Percentiles rank a stretch among this genome's conserved stretches.
phyloP scores from a whole-genome alignment of 2,113 vertebrate genomes.

The Rhizomys pruinosus region DNA sequence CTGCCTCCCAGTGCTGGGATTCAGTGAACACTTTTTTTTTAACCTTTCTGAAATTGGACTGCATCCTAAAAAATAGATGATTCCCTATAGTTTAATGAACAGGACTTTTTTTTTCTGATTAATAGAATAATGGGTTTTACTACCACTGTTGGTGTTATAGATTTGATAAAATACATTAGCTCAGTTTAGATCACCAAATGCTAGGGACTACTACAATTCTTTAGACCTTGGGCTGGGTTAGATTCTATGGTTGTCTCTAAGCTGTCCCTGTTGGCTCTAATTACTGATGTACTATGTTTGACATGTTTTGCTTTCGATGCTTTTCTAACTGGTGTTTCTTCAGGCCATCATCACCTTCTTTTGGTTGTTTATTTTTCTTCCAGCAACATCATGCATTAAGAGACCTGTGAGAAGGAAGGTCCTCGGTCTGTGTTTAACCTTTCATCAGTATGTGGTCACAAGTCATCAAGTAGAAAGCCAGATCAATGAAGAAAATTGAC shows the following conservation, averaged over 20 bases:
- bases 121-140: neutral
- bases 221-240: neutral
- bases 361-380: neutral
- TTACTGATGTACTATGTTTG: neutral
- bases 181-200: conserved; percentile 9
- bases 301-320: neutral
- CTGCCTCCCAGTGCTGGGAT: too few species aligned
- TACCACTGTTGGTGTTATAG: neutral
- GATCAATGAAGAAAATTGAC: neutral
- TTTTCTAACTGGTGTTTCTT: neutral
- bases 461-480: neutral
- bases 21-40: too few species aligned
- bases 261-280: neutral
- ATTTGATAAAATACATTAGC: neutral
- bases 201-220: neutral
- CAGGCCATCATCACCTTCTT: neutral
- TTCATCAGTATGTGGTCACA: neutral
- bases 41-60: conserved; percentile 16
- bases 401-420: neutral
- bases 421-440: neutral
- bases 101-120: conserved; percentile 5
- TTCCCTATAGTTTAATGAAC: neutral
- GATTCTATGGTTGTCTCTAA: too few species aligned
- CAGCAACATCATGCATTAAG: neutral
- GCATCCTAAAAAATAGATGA: conserved; percentile 22